Conservation (phyloP, 2,888 invertebrate species). For the Deilephila porcellus region DNA sequence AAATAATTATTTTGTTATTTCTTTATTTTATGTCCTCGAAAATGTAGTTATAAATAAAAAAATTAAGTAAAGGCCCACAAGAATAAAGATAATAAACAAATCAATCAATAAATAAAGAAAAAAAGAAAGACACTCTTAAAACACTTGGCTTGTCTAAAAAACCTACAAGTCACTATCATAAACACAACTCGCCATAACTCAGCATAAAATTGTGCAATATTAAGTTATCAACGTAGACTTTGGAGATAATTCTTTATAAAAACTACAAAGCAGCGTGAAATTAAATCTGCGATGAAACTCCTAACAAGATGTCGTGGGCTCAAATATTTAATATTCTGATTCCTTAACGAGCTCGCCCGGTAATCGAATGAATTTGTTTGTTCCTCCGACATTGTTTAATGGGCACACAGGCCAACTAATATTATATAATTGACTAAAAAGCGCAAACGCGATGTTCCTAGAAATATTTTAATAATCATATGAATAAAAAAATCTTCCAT, state of each 20-base stretch:
- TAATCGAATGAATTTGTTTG: conserved; percentile 46
- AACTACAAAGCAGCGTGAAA: conserved; percentile 17
- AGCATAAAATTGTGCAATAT: not conserved
- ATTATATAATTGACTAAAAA: not conserved
- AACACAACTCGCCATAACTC: not conserved
- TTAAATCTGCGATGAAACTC: conserved; percentile 18
- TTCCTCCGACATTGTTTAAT: conserved; percentile 25
- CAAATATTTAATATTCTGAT: conserved; percentile 54
- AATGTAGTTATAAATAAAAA: no score
- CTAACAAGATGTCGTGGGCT: conserved; percentile 29
- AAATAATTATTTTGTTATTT: no score
- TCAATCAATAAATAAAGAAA: no score
- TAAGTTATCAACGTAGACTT: not conserved
- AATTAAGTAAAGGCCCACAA: no score
- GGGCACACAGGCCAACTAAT: not conserved
- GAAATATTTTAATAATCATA: not conserved
- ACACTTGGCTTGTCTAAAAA: no score
- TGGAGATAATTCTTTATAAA: conserved; percentile 4
- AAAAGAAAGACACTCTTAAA: no score
- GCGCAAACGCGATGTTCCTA: not conserved
- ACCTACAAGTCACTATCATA: not conserved
- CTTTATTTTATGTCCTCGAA: no score
- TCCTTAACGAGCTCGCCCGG: conserved; percentile 49
- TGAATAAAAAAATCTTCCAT: no score
- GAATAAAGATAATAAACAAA: no score